Conservation (phyloP, 1,140 invertebrate genomes). For the Macrotrachela quadricornifera region DNA sequence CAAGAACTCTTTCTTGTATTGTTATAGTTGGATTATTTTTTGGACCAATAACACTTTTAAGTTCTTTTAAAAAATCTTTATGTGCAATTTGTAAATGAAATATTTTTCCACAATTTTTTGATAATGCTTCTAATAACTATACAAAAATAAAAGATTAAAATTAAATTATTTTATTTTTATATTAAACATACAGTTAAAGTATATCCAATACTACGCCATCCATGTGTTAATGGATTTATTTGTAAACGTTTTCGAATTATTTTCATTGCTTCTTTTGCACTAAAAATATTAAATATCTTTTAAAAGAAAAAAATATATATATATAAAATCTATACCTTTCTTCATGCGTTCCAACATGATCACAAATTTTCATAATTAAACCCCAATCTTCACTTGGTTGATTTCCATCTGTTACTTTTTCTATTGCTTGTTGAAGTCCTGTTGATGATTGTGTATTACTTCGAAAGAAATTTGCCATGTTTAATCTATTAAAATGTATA, state of each 20-base stretch:
- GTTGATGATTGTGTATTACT: no score
- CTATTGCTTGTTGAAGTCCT: no score
- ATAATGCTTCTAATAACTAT: slow-evolving; percentile 76
- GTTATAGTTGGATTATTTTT: slow-evolving; percentile 86
- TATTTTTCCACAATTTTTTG: slow-evolving; percentile 84
- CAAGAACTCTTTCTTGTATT: slow-evolving; percentile 7
- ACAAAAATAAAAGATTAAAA: background rate
- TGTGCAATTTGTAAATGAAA: slow-evolving; percentile 75
- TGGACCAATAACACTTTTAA: slow-evolving; percentile 56
- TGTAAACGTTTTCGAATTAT: slow-evolving; percentile 74
- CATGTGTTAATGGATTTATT: no score
- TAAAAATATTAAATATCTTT: slow-evolving; percentile 16
- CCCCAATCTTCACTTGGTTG: slow-evolving; percentile 21
- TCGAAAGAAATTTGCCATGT: no score
- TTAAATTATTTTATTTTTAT: background rate
- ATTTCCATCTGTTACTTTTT: no score
- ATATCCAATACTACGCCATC: no score
- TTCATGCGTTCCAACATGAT: slow-evolving; percentile 81
- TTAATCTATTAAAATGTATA: no score
- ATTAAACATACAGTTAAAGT: no score
- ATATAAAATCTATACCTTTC: slow-evolving; percentile 41
- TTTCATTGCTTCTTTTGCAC: slow-evolving; percentile 80
- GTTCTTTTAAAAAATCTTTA: slow-evolving; percentile 75
- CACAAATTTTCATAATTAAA: slow-evolving; percentile 96
- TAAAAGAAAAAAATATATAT: background rate